phyloP scores from a whole-genome alignment of 2,888 invertebrate genomes.

The Ormia ochracea region DNA sequence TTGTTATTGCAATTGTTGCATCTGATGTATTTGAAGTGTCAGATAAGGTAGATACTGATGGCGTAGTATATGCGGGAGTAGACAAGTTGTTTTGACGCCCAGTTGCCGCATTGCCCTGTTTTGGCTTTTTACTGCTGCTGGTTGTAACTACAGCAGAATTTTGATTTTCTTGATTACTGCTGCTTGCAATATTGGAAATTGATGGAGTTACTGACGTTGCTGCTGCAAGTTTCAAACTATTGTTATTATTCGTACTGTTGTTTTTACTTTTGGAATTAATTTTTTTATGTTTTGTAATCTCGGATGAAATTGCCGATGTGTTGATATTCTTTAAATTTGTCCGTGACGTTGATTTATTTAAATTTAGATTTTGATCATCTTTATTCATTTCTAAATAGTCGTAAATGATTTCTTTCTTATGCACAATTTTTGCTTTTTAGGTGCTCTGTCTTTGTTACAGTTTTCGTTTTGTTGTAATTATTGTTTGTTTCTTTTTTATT shows the following conservation, averaged over 20 bases:
- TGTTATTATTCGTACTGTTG: constrained; percentile 53
- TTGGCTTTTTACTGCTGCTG: constrained; percentile 49
- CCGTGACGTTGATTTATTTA: constrained; percentile 72
- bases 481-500: too few relatives aligned
- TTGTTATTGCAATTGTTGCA: constrained; percentile 59
- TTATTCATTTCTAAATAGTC: constrained; percentile 65
- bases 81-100: constrained; percentile 48
- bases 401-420: constrained; percentile 60
- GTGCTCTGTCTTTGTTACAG: constrained; percentile 51
- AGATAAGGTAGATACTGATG: constrained; percentile 36
- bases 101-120: constrained; percentile 54
- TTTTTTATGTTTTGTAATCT: constrained; percentile 52
- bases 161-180: constrained; percentile 61
- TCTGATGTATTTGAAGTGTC: constrained; percentile 59
- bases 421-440: constrained; percentile 57
- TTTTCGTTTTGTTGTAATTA: constrained; percentile 47
- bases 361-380: constrained; percentile 76
- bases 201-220: constrained; percentile 65
- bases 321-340: constrained; percentile 62
- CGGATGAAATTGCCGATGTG: not conserved
- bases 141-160: constrained; percentile 35
- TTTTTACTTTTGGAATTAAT: constrained; percentile 61
- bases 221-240: constrained; percentile 63
- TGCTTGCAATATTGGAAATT: constrained; percentile 56
- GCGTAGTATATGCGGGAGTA: constrained; percentile 9